phyloP scores from a whole-genome alignment of 2,113 vertebrate species.

The Athene cunicularia region DNA sequence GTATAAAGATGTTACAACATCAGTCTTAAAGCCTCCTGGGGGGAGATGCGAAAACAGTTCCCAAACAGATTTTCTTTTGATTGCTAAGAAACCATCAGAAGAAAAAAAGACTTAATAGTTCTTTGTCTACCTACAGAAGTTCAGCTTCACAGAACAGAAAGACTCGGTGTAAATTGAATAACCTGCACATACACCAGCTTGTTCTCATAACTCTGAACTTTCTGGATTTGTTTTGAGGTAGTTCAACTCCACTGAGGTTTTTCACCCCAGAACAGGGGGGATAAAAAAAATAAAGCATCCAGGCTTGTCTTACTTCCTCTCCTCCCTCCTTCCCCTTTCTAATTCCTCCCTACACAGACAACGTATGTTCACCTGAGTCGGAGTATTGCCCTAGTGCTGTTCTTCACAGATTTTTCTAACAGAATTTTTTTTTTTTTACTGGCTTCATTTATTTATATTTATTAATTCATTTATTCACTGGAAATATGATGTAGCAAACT shows the following conservation, averaged over 20 bases:
- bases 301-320: neutral
- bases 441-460: too few relatives aligned
- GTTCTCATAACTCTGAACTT: neutral
- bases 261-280: neutral
- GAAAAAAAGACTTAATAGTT: neutral
- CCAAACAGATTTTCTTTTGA: neutral
- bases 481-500: neutral
- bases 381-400: neutral
- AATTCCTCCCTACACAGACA: neutral
- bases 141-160: neutral
- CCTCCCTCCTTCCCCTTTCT: neutral
- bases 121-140: neutral
- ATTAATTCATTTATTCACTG: neutral
- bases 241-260: neutral
- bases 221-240: neutral
- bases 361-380: rapidly evolving
- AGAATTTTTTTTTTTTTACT: neutral
- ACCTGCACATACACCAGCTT: neutral
- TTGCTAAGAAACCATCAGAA: neutral
- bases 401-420: neutral
- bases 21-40: neutral
- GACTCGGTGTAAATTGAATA: neutral
- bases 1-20: neutral
- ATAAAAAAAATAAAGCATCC: neutral
- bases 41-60: neutral